A percentile compares a stretch with the other conserved stretches of the same genome.
Conservation (phyloP, 1,140 invertebrate genomes). For the Mizuhopecten yessoensis region DNA sequence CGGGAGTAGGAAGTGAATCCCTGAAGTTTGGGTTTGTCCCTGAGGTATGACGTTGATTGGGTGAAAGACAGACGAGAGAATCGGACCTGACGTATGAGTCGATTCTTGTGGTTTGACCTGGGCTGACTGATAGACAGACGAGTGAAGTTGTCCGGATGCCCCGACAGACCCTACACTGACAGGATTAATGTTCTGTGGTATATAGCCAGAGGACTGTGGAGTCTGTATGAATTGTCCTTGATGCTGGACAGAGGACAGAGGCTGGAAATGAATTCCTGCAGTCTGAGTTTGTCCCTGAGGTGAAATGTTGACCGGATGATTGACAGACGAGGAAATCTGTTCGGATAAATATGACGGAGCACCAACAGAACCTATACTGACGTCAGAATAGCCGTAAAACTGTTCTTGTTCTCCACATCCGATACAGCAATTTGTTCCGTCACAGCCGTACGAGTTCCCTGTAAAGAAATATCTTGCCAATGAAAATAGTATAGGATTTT, state of each 20-base stretch:
- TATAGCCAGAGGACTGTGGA: background rate
- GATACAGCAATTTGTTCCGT: slow-evolving; percentile 50
- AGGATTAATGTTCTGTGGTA: background rate
- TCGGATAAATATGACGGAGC: background rate
- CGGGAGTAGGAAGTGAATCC: background rate
- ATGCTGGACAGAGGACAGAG: background rate
- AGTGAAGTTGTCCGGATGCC: too few species aligned
- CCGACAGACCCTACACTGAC: too few species aligned
- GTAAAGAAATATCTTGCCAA: background rate
- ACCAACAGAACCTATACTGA: slow-evolving; percentile 1
- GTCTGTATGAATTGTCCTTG: too few species aligned
- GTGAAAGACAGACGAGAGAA: background rate
- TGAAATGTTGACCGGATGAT: background rate
- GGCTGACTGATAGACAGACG: too few species aligned
- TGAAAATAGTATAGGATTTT: too few species aligned
- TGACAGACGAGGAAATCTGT: background rate
- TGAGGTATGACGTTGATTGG: background rate
- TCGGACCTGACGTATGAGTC: too few species aligned
- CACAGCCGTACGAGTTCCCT: slow-evolving; percentile 48
- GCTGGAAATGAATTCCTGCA: background rate
- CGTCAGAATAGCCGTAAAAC: slow-evolving; percentile 61
- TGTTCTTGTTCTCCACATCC: slow-evolving; percentile 81
- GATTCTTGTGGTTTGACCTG: too few species aligned
- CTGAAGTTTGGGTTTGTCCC: background rate
- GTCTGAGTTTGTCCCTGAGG: background rate